A percentile compares a stretch with the other conserved stretches of the same genome.
Conservation (phyloP, 1,140 invertebrate genomes). For the Drosophila subpulchrella region DNA sequence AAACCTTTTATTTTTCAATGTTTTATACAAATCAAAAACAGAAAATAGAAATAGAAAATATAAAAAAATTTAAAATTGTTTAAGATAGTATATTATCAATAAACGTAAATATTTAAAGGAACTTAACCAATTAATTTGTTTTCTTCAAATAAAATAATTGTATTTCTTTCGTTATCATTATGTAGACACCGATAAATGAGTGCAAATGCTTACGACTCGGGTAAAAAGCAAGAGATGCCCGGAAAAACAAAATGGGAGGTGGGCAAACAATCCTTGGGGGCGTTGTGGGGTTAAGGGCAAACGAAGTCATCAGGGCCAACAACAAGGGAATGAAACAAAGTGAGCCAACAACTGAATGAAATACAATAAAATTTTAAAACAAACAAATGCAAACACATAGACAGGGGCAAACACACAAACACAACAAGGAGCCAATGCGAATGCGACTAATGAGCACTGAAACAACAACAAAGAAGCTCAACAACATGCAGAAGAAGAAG, state of each 20-base stretch:
- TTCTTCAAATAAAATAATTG: background rate
- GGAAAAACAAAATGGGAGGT: conserved; percentile 1
- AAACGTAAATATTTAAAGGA: no score
- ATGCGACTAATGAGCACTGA: conserved; percentile 69
- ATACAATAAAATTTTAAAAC: conserved; percentile 75
- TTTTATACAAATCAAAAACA: no score
- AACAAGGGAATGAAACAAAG: conserved; percentile 6
- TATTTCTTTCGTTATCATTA: background rate
- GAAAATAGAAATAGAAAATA: no score
- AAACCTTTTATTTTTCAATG: no score
- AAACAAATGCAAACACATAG: conserved; percentile 67
- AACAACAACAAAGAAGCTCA: conserved; percentile 52
- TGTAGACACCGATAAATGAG: conserved; percentile 5
- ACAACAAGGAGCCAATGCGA: conserved; percentile 66
- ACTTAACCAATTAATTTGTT: no score
- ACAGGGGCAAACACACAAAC: conserved; percentile 42
- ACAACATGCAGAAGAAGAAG: conserved; percentile 5
- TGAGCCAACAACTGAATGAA: conserved; percentile 54
- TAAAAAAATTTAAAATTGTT: no score
- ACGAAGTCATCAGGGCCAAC: conserved; percentile 19
- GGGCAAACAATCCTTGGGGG: conserved; percentile 13
- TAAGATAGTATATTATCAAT: no score
- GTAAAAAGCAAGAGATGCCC: conserved; percentile 1
- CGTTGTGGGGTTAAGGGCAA: conserved; percentile 21
- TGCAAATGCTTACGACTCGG: conserved; percentile 5